Conservation (phyloP, 2,113 vertebrate species). For the Peucedramus taeniatus region DNA sequence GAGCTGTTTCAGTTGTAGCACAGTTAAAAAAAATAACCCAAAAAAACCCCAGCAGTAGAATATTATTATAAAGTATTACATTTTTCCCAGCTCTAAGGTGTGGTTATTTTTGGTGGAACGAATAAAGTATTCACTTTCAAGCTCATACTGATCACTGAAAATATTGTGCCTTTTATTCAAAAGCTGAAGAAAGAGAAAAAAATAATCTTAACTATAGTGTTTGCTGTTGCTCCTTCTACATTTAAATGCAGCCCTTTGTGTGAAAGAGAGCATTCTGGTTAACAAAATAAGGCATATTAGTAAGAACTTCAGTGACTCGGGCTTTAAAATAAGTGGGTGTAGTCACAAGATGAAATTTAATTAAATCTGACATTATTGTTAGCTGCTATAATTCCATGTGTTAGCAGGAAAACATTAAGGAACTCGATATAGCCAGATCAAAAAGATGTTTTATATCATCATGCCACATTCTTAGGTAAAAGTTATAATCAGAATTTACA, state of each 20-base stretch:
- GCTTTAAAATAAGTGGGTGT: neutral
- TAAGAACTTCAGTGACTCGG: neutral
- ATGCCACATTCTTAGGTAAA: neutral
- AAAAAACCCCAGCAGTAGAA: neutral
- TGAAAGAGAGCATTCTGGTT: neutral
- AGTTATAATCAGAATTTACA: neutral
- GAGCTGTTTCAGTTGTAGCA: neutral
- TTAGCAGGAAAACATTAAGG: neutral
- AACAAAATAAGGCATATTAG: neutral
- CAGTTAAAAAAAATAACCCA: neutral
- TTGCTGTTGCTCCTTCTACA: neutral
- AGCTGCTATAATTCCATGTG: neutral
- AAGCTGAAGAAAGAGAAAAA: neutral
- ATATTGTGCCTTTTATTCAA: neutral
- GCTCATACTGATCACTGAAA: neutral
- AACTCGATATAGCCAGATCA: neutral
- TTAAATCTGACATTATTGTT: slow-evolving; percentile 4
- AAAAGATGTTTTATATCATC: neutral
- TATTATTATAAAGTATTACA: neutral
- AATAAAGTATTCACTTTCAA: neutral
- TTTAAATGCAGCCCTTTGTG: neutral
- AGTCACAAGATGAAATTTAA: neutral
- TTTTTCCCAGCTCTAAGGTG: neutral
- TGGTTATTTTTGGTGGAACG: neutral
- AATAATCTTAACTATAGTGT: neutral